Percentiles rank a stretch among this genome's conserved stretches.
phyloP scores from a whole-genome alignment of 2,113 vertebrate species.

The Coregonus clupeaformis region DNA sequence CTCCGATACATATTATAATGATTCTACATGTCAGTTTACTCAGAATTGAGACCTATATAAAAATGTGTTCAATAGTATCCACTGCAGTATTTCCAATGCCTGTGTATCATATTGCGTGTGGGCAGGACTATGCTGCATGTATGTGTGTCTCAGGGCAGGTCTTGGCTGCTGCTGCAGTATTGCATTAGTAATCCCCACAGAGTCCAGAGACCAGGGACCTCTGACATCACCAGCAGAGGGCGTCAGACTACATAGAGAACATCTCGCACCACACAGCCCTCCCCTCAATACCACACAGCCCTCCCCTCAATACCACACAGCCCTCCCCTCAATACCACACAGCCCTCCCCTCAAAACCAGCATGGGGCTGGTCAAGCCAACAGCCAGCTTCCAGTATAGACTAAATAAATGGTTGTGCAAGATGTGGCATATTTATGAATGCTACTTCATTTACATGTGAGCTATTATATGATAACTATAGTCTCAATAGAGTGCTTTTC shows the following conservation, averaged over 20 bases:
- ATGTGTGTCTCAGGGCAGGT: background rate
- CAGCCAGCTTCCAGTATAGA: background rate
- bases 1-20: background rate
- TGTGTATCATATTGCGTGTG: background rate
- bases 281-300: no score
- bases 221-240: conserved; percentile 54
- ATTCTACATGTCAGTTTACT: background rate
- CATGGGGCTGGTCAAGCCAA: conserved; percentile 13
- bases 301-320: background rate
- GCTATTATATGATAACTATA: no score
- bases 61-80: background rate
- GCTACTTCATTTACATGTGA: background rate
- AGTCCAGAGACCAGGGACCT: background rate
- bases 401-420: background rate
- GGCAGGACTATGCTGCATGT: no score
- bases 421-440: background rate
- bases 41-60: no score
- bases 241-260: conserved; percentile 33
- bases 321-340: background rate
- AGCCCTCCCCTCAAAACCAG: background rate
- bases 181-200: background rate
- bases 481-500: no score
- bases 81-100: background rate
- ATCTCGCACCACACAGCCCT: background rate
- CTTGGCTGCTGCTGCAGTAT: background rate